Evolutionary conservation across 2,113 vertebrate species (phyloP).

Genomic region (human): GRCh38 chr1:117582501-117583000

Average conservation of each 20-base stretch:
- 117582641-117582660: conserved; percentile 52
- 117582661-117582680: conserved; percentile 2
- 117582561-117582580: conserved; percentile 72
- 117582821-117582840: background rate
- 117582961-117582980: background rate
- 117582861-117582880: rapidly evolving
- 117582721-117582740: background rate
- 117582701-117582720: background rate
- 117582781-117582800: rapidly evolving
- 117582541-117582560: conserved; percentile 29
- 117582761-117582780: background rate
- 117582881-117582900: background rate
- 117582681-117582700: background rate
- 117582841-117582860: background rate
- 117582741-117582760: rapidly evolving
- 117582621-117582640: conserved; percentile 49
- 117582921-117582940: background rate
- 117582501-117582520: conserved; percentile 37
- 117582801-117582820: background rate
- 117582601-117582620: conserved; percentile 67
- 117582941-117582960: background rate
- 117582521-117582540: conserved; percentile 46
- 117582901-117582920: rapidly evolving
- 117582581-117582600: conserved; percentile 78
- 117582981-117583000: rapidly evolving